phyloP scores from a whole-genome alignment of 2,797 vertebrate species.

The Enteromius unitaeniatus region DNA sequence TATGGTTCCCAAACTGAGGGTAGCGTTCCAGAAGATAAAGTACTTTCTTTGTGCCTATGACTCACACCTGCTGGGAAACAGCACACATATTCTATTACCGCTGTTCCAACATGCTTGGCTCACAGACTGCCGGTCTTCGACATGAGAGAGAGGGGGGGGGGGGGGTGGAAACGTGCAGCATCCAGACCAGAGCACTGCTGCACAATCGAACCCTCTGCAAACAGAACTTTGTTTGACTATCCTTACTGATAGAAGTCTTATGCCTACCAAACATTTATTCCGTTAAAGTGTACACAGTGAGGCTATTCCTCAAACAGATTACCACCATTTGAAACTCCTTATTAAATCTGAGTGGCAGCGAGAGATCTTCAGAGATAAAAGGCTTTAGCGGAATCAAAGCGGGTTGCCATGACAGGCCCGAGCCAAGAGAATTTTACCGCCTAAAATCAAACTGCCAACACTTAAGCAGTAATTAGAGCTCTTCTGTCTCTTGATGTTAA shows the following conservation, averaged over 20 bases:
- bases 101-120: constrained; percentile 62
- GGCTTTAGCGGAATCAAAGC: constrained; percentile 56
- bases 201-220: constrained; percentile 13
- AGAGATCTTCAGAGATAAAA: constrained; percentile 55
- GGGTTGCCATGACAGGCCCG: constrained; percentile 39
- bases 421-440: constrained; percentile 28
- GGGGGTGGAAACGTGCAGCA: not conserved
- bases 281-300: constrained; percentile 32
- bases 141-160: not conserved
- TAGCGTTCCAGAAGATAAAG: constrained; percentile 56
- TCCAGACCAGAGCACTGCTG: constrained; percentile 17
- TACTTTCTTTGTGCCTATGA: constrained; percentile 53
- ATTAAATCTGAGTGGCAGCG: constrained; percentile 39
- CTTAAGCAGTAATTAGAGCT: constrained; percentile 26
- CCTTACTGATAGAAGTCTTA: constrained; percentile 23
- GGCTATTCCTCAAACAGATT: constrained; percentile 41
- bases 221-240: constrained; percentile 30
- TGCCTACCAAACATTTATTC: constrained; percentile 31
- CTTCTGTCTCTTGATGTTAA: not conserved
- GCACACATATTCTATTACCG: constrained; percentile 60
- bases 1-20: constrained; percentile 49
- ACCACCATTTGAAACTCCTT: constrained; percentile 47
- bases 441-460: constrained; percentile 42
- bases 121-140: constrained; percentile 37
- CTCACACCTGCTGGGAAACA: constrained; percentile 64